Conservation (phyloP, 1,140 invertebrate genomes). For the Homalodisca vitripennis region DNA sequence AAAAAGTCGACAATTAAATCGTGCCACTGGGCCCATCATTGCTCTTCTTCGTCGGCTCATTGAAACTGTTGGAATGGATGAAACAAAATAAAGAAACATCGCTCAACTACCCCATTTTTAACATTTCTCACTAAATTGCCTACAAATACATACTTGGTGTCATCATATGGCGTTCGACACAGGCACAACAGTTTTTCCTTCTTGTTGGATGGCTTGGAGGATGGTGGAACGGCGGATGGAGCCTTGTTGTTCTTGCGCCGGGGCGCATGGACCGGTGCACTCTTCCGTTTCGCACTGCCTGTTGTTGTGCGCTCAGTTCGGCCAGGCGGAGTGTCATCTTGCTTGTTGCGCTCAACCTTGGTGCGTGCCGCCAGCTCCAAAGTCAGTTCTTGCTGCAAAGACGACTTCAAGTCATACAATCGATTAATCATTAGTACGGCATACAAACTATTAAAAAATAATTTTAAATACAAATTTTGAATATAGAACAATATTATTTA, state of each 20-base stretch:
- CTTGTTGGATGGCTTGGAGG: conserved; percentile 56
- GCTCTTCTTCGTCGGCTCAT: too few relatives aligned
- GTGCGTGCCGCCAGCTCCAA: conserved; percentile 52
- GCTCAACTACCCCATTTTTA: too few relatives aligned
- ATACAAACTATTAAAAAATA: too few relatives aligned
- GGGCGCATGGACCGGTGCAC: conserved; percentile 50
- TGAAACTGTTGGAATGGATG: too few relatives aligned
- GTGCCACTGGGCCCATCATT: too few relatives aligned
- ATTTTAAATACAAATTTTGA: too few relatives aligned
- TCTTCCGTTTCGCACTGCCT: conserved; percentile 58
- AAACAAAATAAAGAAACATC: too few relatives aligned
- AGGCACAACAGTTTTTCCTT: conserved; percentile 90
- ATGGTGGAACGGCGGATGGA: conserved; percentile 44
- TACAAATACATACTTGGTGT: conserved; percentile 79
- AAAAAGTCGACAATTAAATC: too few relatives aligned
- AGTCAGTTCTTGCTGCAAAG: conserved; percentile 39
- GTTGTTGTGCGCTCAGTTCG: conserved; percentile 9
- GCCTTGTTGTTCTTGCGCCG: conserved; percentile 31
- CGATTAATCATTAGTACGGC: too few relatives aligned
- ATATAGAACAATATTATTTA: too few relatives aligned
- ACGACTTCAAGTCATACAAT: too few relatives aligned
- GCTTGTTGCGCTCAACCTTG: conserved; percentile 66
- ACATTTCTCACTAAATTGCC: too few relatives aligned
- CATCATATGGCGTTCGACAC: conserved; percentile 89
- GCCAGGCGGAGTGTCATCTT: conserved; percentile 61